Evolutionary conservation across 2,888 invertebrate genomes (phyloP).

Genomic region (Himalopsyche japonica): DNA sequence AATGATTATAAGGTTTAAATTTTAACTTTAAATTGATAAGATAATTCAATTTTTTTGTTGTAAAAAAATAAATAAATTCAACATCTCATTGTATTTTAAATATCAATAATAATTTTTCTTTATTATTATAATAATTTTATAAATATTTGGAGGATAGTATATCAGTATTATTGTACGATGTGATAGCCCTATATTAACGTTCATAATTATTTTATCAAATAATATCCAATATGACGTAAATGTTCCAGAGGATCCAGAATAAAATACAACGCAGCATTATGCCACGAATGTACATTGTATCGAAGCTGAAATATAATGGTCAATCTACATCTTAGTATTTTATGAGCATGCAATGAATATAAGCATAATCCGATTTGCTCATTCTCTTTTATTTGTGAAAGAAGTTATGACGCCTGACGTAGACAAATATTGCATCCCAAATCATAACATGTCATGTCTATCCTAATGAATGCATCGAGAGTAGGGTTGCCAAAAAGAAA

Average conservation of each 20-base stretch:
- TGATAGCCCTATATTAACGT: no score
- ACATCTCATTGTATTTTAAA: no score
- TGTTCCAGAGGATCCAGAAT: neutral
- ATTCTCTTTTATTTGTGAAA: slow-evolving; percentile 10
- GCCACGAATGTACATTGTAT: neutral
- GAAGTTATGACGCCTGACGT: slow-evolving; percentile 20
- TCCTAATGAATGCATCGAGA: slow-evolving; percentile 29
- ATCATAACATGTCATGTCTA: slow-evolving; percentile 31
- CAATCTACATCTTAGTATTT: neutral
- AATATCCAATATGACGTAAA: neutral
- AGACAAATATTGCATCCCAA: slow-evolving; percentile 23
- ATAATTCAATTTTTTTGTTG: no score
- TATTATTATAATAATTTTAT: no score
- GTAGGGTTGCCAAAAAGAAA: neutral
- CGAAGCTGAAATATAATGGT: neutral
- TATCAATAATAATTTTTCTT: no score
- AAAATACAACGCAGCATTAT: neutral
- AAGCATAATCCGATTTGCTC: neutral
- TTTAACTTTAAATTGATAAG: no score
- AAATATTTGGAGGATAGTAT: no score
- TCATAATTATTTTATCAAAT: no score
- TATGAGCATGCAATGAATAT: neutral
- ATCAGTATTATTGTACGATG: no score
- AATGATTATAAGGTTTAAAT: no score
- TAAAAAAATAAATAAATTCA: no score